Percentiles rank a stretch among this genome's conserved stretches.
Evolutionary conservation across 2,797 vertebrate species (phyloP).

Genomic region (Chromobotia macracanthus): DNA sequence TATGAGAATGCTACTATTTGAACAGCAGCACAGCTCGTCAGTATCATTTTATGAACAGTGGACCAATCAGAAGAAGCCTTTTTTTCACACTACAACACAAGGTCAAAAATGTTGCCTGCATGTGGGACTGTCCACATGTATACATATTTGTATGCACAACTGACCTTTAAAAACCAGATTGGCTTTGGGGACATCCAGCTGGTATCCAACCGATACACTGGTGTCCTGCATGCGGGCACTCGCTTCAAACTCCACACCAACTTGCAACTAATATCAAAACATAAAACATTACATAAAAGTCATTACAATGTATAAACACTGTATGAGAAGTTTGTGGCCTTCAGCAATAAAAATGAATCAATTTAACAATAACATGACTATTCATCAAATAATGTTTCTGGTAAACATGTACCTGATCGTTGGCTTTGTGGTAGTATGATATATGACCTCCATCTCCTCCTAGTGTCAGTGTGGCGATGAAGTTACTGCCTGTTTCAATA

Average conservation of each 20-base stretch:
- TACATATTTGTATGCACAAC: background rate
- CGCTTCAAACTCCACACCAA: slow-evolving; percentile 89
- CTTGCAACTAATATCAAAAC: slow-evolving; percentile 77
- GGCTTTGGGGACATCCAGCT: slow-evolving; percentile 87
- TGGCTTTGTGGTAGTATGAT: slow-evolving; percentile 90
- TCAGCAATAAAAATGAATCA: background rate
- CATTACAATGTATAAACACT: background rate
- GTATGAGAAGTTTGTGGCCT: background rate
- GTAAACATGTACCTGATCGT: slow-evolving; percentile 79
- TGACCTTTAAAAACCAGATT: slow-evolving; percentile 90
- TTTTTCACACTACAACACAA: too few relatives aligned
- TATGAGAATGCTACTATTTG: too few relatives aligned
- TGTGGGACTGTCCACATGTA: background rate
- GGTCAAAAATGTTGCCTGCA: too few relatives aligned
- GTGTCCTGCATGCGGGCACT: slow-evolving; percentile 87
- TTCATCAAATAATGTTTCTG: too few relatives aligned
- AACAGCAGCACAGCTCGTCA: too few relatives aligned
- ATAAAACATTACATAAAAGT: background rate
- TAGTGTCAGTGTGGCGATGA: slow-evolving; percentile 85
- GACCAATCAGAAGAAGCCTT: too few relatives aligned
- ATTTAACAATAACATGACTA: too few relatives aligned
- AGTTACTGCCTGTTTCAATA: slow-evolving; percentile 75
- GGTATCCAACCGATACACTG: slow-evolving; percentile 86
- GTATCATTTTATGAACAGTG: too few relatives aligned
- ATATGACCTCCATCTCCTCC: slow-evolving; percentile 86